Conservation (phyloP, 2,113 vertebrate genomes). For the Sinocyclocheilus grahami region DNA sequence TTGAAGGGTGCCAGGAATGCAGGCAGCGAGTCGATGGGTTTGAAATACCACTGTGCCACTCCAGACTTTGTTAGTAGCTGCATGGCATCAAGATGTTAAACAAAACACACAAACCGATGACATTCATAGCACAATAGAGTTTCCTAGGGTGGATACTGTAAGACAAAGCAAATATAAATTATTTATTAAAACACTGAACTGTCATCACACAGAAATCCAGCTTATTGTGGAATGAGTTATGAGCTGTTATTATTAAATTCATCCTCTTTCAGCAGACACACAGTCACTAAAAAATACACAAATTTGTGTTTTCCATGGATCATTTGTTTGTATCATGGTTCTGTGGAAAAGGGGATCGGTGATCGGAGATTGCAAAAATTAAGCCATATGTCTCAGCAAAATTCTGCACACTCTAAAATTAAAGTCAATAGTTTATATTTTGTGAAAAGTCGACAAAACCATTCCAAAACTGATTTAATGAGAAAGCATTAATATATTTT, state of each 20-base stretch:
- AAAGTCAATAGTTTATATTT: not conserved
- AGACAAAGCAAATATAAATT: conserved; percentile 2
- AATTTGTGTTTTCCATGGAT: not conserved
- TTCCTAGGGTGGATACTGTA: not conserved
- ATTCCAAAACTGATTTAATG: not conserved
- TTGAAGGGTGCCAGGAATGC: conserved; percentile 17
- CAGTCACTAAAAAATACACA: conserved; percentile 42
- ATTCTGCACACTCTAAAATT: not conserved
- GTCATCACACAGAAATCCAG: conserved; percentile 4
- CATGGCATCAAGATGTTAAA: conserved; percentile 30
- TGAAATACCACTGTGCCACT: not conserved
- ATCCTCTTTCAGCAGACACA: conserved; percentile 13
- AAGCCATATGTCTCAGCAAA: not conserved
- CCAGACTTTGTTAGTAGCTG: not conserved
- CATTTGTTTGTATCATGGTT: too few relatives aligned
- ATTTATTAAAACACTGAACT: conserved; percentile 40
- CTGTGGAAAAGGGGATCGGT: not conserved
- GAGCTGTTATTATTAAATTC: conserved; percentile 38
- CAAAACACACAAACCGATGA: not conserved
- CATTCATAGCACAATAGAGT: not conserved
- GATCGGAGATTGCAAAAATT: not conserved
- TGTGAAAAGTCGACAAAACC: not conserved
- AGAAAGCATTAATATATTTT: not conserved
- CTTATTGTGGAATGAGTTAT: conserved; percentile 3
- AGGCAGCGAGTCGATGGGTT: not conserved